Evolutionary conservation across 2,888 invertebrate species (phyloP), one percentile per base, ranked within the genome.

Genomic region (Sminthurinus aureus): DNA sequence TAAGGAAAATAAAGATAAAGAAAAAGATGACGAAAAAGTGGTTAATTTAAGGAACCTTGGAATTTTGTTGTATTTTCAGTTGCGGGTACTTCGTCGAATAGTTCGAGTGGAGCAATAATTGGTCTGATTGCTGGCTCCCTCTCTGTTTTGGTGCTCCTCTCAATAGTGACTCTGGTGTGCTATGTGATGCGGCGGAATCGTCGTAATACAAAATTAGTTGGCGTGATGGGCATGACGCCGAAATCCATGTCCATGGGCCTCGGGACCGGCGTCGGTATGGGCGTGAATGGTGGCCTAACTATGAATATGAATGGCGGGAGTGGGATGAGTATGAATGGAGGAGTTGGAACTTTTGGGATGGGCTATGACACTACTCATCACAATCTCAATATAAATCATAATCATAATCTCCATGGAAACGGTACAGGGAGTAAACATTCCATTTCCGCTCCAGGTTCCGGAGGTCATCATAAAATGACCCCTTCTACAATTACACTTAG

Each of bases 111-210:
- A 84, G 90, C 92, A 86, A 93, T 93, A 83, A 93, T 93, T 13
- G 93, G 94, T 0, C 90, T 95, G 0, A 92, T 95, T 22, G 94
- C 94, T 66, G 94, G 94, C 0, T 93, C 93, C 0, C 90, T 94
- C 85, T 94, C 93, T 3, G 93, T 94, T 89, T 91, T 94, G 76
- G 93, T 93, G 0, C 91, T 94, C 11, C 91, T 94, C 26, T 90
- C 87, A 13, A 85, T 94, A 84, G 93, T 93, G 51, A 93, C 94
- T 89, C 93, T 93, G 15, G 92, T 93, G 18, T 92, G 93, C 88
- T 91, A 94, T 86, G 93, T 94, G 92, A 92, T 94, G 82, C 91
- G 93, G 58, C 90, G 93, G 38, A 93, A 93, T n/a, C 91, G 93
- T 71, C 93, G 93, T 89, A 93, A 92, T 87, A 88, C 87, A 26